phyloP scores from a whole-genome alignment of 2,888 invertebrate species.

The Leptogaster cylindrica region DNA sequence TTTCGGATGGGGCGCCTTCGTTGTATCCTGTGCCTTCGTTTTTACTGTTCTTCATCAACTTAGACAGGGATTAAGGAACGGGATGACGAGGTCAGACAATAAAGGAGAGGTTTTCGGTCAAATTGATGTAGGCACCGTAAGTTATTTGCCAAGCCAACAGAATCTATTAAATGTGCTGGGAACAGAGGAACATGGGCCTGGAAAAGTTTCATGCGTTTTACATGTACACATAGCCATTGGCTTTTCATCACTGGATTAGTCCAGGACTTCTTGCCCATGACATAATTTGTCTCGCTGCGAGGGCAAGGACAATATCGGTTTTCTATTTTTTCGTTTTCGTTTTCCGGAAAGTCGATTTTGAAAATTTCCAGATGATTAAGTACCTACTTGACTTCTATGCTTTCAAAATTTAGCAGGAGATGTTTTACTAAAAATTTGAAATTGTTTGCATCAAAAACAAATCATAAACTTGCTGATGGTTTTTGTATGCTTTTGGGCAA shows the following conservation, averaged over 20 bases:
- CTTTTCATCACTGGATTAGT: conserved; percentile 10
- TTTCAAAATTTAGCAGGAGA: no score
- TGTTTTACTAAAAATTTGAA: no score
- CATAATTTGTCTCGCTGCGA: no score
- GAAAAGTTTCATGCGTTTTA: conserved; percentile 6
- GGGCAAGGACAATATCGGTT: no score
- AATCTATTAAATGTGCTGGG: conserved; percentile 30
- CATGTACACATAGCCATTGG: conserved; percentile 1
- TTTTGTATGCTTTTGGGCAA: no score
- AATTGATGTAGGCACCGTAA: conserved; percentile 39
- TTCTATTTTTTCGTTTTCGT: no score
- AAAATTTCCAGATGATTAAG: no score
- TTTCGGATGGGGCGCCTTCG: conserved; percentile 13
- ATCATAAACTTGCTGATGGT: no score
- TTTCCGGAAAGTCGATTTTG: no score
- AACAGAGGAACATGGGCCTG: neutral
- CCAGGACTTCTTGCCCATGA: no score
- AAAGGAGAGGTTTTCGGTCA: conserved; percentile 38
- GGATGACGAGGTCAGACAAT: conserved; percentile 40
- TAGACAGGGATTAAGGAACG: conserved; percentile 40
- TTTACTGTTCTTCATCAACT: conserved; percentile 43
- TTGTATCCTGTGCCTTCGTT: conserved; percentile 10
- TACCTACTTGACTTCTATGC: no score
- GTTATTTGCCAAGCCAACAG: conserved; percentile 35
- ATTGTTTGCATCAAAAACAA: no score